Percentiles rank a stretch among this genome's conserved stretches.
Conservation (phyloP, 2,113 vertebrate species). For the Phoxinus phoxinus region DNA sequence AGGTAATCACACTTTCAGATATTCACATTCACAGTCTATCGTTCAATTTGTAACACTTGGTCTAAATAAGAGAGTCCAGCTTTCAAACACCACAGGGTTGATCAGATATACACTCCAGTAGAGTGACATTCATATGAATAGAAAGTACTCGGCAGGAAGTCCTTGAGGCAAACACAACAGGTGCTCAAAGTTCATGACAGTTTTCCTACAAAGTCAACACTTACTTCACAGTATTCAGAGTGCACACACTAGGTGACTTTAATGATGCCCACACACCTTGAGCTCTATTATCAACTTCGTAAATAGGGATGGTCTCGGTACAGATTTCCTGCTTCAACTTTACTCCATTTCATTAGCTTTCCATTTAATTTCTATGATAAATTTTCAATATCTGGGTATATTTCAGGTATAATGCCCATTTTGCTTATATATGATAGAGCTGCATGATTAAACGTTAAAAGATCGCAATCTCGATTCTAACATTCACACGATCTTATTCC, state of each 20-base stretch:
- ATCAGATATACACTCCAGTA: conserved; percentile 3
- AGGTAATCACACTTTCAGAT: not conserved
- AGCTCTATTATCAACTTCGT: not conserved
- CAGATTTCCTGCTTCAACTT: not conserved
- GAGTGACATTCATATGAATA: not conserved
- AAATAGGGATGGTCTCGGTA: not conserved
- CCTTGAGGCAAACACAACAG: not conserved
- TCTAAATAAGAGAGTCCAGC: not conserved
- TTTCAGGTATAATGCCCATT: not conserved
- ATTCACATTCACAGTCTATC: no score
- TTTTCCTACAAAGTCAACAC: not conserved
- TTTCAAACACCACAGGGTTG: not conserved
- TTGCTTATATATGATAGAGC: not conserved
- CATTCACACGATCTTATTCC: no score
- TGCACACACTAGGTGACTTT: no score
- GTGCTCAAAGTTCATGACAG: not conserved
- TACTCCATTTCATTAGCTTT: not conserved
- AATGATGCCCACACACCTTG: not conserved
- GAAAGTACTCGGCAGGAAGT: not conserved
- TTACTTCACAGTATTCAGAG: not conserved
- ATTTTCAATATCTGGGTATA: not conserved
- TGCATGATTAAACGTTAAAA: no score
- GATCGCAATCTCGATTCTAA: no score
- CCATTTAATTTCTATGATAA: not conserved
- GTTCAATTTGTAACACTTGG: not conserved